Evolutionary conservation across 2,797 vertebrate species (phyloP).

Genomic region (Cyclura pinguis): DNA sequence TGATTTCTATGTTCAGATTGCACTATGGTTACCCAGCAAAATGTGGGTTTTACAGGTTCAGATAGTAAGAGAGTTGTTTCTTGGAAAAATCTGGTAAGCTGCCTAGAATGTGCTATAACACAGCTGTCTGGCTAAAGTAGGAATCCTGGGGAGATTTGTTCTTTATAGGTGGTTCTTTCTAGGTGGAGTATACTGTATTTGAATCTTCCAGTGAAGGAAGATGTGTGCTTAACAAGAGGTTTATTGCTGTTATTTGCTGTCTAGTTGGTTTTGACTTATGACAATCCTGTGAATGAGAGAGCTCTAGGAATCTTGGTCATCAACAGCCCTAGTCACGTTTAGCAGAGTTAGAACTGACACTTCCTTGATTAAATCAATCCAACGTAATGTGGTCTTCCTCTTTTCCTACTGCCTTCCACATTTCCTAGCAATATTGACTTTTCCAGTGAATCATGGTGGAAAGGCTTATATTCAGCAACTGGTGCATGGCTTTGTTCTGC

Average conservation of each 20-base stretch:
- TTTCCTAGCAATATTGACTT: too few species aligned
- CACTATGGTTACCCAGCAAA: not conserved
- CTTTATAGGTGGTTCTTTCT: not conserved
- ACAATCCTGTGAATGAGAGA: too few species aligned
- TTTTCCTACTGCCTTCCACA: too few species aligned
- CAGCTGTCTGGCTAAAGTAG: not conserved
- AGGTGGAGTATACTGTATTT: not conserved
- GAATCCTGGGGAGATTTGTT: not conserved
- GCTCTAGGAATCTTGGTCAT: too few species aligned
- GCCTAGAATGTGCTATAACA: not conserved
- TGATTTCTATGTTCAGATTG: not conserved
- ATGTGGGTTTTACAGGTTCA: not conserved
- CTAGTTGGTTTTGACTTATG: too few species aligned
- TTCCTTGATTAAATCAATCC: too few species aligned
- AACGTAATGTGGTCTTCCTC: too few species aligned
- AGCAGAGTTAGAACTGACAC: too few species aligned
- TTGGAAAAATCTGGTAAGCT: not conserved
- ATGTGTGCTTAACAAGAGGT: too few species aligned
- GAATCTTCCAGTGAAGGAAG: not conserved
- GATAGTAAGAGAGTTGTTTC: not conserved
- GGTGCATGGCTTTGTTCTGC: not conserved
- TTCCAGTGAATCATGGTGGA: not conserved
- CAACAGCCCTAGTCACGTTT: too few species aligned
- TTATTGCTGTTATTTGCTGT: too few species aligned
- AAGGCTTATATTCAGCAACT: not conserved